Evolutionary conservation across 2,888 invertebrate genomes (phyloP).

Genomic region (Melinopterus prodromus): DNA sequence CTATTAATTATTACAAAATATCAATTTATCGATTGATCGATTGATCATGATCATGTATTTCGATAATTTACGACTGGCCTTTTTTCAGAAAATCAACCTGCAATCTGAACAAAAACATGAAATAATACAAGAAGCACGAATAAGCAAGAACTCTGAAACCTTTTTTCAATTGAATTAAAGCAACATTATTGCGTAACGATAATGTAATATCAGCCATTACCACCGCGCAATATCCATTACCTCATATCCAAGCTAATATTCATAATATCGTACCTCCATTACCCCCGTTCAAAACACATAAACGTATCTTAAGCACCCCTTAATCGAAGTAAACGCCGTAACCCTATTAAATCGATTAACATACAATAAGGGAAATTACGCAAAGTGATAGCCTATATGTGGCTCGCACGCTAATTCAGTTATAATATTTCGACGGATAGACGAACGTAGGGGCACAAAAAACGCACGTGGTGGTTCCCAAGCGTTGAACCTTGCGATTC

Average conservation of each 20-base stretch:
- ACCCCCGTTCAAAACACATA: not conserved
- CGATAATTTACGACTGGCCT: too few species aligned
- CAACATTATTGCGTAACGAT: not conserved
- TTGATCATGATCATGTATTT: too few species aligned
- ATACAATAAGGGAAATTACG: conserved; percentile 8
- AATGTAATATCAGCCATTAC: not conserved
- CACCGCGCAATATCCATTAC: not conserved
- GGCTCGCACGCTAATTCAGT: conserved; percentile 13
- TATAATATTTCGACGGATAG: conserved; percentile 18
- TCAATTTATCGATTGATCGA: too few species aligned
- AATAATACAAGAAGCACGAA: not conserved
- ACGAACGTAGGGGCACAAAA: conserved; percentile 8
- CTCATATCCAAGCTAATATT: not conserved
- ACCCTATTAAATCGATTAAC: conserved; percentile 15
- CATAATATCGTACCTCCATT: not conserved
- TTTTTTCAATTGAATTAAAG: conserved; percentile 18
- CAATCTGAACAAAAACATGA: not conserved
- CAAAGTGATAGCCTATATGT: not conserved
- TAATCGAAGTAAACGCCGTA: not conserved
- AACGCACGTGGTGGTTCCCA: conserved; percentile 21
- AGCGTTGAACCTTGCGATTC: not conserved
- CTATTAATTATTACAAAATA: too few species aligned
- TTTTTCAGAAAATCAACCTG: too few species aligned
- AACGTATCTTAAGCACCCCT: not conserved
- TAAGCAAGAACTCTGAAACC: not conserved